phyloP scores from a whole-genome alignment of 2,888 invertebrate species.

The Monoplex corrugatus region DNA sequence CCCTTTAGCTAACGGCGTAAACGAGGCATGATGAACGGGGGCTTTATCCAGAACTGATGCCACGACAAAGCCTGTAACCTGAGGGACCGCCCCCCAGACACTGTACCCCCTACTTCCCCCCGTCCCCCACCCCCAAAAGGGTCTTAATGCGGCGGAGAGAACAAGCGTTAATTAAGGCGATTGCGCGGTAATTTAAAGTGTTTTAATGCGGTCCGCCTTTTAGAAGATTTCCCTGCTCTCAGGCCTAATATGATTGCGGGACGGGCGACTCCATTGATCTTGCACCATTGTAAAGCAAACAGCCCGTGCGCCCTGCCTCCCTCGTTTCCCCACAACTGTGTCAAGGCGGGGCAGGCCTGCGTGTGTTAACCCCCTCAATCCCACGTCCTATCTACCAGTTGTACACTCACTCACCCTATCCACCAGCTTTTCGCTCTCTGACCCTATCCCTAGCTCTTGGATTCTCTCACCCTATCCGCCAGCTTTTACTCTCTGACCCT shows the following conservation, averaged over 20 bases:
- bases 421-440: too few relatives aligned
- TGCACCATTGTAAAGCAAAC: slow-evolving; percentile 57
- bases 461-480: too few relatives aligned
- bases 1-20: slow-evolving; percentile 46
- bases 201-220: slow-evolving; percentile 61
- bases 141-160: slow-evolving; percentile 2
- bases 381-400: too few relatives aligned
- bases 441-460: too few relatives aligned
- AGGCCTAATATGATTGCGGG: slow-evolving; percentile 58
- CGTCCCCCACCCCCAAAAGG: neutral
- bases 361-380: slow-evolving; percentile 51
- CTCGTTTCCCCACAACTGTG: slow-evolving; percentile 48
- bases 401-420: too few relatives aligned
- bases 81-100: neutral
- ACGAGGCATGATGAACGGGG: slow-evolving; percentile 43
- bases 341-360: slow-evolving; percentile 57
- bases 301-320: slow-evolving; percentile 57
- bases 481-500: too few relatives aligned
- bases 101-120: neutral
- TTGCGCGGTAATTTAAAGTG: slow-evolving; percentile 59
- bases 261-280: slow-evolving; percentile 58
- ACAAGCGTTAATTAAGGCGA: slow-evolving; percentile 51
- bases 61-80: slow-evolving; percentile 5
- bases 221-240: slow-evolving; percentile 59
- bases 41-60: slow-evolving; percentile 13